Percentiles rank a stretch among this genome's conserved stretches.
Conservation (phyloP, 2,797 vertebrate species). For the Apodemus agrarius region DNA sequence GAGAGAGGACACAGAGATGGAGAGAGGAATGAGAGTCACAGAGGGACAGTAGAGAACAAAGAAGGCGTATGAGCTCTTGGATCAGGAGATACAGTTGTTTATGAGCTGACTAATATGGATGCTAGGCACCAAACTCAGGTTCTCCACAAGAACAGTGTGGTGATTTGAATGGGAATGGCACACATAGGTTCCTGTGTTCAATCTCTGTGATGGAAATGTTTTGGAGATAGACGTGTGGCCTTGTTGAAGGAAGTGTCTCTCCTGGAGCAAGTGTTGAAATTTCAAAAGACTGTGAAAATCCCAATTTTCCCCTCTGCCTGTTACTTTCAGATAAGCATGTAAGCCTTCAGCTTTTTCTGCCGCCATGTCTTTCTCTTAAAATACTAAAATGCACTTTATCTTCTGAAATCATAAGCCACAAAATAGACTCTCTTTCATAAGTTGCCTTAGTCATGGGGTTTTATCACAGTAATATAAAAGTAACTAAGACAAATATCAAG, state of each 20-base stretch:
- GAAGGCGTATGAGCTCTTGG: too few relatives aligned
- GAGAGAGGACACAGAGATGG: too few relatives aligned
- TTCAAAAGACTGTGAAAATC: neutral
- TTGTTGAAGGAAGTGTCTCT: neutral
- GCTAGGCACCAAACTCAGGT: neutral
- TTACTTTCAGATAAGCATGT: neutral
- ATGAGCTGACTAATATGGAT: neutral
- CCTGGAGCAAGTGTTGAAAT: neutral
- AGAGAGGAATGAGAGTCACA: neutral
- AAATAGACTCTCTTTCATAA: neutral
- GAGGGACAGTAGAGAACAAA: too few relatives aligned
- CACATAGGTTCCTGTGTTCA: neutral
- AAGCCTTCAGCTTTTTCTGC: neutral
- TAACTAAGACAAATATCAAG: neutral
- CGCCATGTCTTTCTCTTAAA: neutral
- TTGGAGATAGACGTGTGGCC: neutral
- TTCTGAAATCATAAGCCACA: neutral
- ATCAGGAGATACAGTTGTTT: neutral
- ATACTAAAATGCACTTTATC: neutral
- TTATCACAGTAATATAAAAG: neutral
- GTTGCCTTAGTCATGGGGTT: neutral
- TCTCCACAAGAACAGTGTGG: neutral
- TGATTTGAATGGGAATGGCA: neutral
- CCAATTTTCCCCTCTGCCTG: neutral
- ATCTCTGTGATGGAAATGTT: neutral